phyloP scores from a whole-genome alignment of 2,888 invertebrate genomes.

The Opisthograptis luteolata region DNA sequence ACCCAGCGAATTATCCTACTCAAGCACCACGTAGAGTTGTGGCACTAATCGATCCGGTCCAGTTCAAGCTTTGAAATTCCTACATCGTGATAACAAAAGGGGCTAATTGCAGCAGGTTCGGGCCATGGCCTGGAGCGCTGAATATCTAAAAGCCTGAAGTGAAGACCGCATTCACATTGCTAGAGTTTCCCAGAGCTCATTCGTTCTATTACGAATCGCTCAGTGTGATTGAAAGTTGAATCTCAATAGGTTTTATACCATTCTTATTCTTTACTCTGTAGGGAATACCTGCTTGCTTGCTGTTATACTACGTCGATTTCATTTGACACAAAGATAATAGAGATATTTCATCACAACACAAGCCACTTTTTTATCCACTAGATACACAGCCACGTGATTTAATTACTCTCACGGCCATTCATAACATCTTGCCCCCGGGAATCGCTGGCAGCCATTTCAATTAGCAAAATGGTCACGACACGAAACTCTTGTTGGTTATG shows the following conservation, averaged over 20 bases:
- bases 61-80: constrained; percentile 16
- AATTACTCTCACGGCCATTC: constrained; percentile 17
- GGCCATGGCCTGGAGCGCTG: constrained; percentile 13
- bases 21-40: neutral
- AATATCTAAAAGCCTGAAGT: constrained; percentile 16
- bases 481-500: constrained; percentile 25
- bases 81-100: constrained; percentile 24
- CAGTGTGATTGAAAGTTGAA: constrained; percentile 3
- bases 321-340: too few species aligned
- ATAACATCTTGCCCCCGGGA: constrained; percentile 11
- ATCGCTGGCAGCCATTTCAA: constrained; percentile 15
- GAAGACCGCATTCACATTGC: constrained; percentile 4
- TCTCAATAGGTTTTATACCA: neutral
- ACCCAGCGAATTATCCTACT: neutral
- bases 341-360: too few species aligned
- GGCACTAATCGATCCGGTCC: constrained; percentile 19
- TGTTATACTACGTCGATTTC: too few species aligned
- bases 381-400: constrained; percentile 17
- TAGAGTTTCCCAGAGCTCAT: constrained; percentile 13
- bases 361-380: too few species aligned
- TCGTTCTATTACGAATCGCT: constrained; percentile 6
- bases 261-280: too few species aligned
- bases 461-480: constrained; percentile 28
- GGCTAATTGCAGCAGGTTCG: constrained; percentile 20
- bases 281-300: too few species aligned